Conservation (phyloP, 1,140 invertebrate species). For the Drosophila pandora region DNA sequence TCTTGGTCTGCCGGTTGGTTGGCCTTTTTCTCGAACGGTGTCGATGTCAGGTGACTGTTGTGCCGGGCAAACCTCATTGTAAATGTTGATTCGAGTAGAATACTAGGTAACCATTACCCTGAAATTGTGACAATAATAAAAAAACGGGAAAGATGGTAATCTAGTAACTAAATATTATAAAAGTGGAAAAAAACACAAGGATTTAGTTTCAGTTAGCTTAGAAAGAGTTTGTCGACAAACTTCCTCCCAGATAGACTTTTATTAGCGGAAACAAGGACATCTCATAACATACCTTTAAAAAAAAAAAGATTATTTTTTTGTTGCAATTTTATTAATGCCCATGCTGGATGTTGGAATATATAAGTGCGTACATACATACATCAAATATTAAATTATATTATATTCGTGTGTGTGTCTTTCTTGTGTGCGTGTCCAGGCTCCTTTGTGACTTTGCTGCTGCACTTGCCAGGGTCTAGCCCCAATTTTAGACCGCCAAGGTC, state of each 20-base stretch:
- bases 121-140: background rate
- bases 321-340: conserved; percentile 56
- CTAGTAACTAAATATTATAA: background rate
- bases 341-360: conserved; percentile 35
- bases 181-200: too few species aligned
- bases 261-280: too few species aligned
- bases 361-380: conserved; percentile 16
- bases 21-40: conserved; percentile 17
- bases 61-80: conserved; percentile 33
- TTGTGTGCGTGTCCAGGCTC: conserved; percentile 23
- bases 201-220: too few species aligned
- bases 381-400: conserved; percentile 5
- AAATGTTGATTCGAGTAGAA: conserved; percentile 12
- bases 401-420: conserved; percentile 29
- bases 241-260: too few species aligned
- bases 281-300: too few species aligned
- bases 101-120: background rate
- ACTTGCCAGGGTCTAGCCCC: too few species aligned
- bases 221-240: too few species aligned
- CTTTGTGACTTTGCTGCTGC: conserved; percentile 3
- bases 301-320: background rate
- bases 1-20: conserved; percentile 5
- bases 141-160: background rate
- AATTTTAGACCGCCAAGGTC: background rate
- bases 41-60: conserved; percentile 61